These are phyloP conservation scores for Hephaestus fuliginosus DNA, from an alignment of 2,797 vertebrate species.

Conservation along the genomic window DNA sequence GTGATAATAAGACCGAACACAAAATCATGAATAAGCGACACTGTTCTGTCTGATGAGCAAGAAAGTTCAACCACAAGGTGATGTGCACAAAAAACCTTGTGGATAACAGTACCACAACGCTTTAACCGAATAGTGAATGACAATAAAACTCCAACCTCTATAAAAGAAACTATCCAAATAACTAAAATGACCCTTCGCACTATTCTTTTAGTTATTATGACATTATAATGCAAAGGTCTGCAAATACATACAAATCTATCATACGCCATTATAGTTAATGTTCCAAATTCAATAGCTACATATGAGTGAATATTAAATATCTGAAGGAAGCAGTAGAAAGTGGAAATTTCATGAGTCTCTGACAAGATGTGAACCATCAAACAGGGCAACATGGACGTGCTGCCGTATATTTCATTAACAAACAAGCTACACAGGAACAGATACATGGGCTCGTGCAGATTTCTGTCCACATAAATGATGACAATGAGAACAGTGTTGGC, in stretches of 20 bases:
- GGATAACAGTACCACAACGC: constrained; percentile 39
- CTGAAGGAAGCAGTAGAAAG: constrained; percentile 57
- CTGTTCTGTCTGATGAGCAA: constrained; percentile 38
- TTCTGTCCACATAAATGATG: constrained; percentile 52
- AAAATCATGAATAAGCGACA: constrained; percentile 43
- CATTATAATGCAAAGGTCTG: constrained; percentile 53
- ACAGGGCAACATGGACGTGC: constrained; percentile 48
- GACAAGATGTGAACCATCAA: constrained; percentile 46
- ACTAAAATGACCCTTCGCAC: constrained; percentile 29
- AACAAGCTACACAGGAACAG: constrained; percentile 45
- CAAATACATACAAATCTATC: constrained; percentile 62
- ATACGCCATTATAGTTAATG: constrained; percentile 67
- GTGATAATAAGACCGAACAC: constrained; percentile 31
- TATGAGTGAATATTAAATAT: constrained; percentile 67
- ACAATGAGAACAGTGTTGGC: constrained; percentile 30
- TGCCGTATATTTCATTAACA: constrained; percentile 66
- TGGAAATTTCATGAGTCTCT: constrained; percentile 49
- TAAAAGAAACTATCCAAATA: constrained; percentile 44
- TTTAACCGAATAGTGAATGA: constrained; percentile 33
- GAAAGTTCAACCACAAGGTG: constrained; percentile 49
- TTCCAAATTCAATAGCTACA: constrained; percentile 60
- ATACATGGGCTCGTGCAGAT: constrained; percentile 66
- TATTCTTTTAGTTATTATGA: constrained; percentile 36
- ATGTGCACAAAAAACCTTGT: constrained; percentile 49
- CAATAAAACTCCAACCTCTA: constrained; percentile 43